These are phyloP conservation scores for Encarsia formosa DNA, from an alignment of 2,888 invertebrate genomes.

Conservation along the genomic window DNA sequence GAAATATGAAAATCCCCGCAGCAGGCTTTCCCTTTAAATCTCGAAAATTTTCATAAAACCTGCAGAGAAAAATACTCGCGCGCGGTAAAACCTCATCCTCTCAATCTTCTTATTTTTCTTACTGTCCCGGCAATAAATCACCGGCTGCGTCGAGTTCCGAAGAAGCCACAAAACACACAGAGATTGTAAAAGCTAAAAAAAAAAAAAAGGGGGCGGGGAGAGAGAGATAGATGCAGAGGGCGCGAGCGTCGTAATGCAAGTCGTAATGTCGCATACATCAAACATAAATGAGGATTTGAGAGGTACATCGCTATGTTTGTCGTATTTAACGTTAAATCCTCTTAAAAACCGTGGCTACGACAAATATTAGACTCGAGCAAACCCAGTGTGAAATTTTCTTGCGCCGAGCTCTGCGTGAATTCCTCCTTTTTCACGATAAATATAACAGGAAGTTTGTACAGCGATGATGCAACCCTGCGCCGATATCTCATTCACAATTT, in stretches of 20 bases:
- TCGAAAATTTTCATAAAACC: background rate
- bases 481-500: no score
- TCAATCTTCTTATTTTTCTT: background rate
- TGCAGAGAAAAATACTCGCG: background rate
- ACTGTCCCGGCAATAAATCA: constrained; percentile 1
- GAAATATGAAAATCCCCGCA: background rate
- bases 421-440: no score
- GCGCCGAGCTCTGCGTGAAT: no score
- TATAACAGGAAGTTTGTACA: no score
- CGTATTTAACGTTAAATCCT: no score
- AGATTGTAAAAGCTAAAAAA: background rate
- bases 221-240: background rate
- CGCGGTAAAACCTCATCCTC: background rate
- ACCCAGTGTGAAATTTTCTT: no score
- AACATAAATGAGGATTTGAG: constrained; percentile 8
- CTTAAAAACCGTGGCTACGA: no score
- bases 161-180: background rate
- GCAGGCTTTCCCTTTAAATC: background rate
- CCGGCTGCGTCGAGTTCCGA: background rate
- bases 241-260: no score
- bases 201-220: background rate
- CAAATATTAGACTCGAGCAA: no score
- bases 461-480: no score
- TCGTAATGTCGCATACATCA: background rate
- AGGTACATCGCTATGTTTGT: no score